A percentile compares a stretch with the other conserved stretches of the same genome.
These are phyloP conservation scores for Syrmaticus mikado DNA, from an alignment of 2,113 vertebrate genomes.

Conservation along the genomic window DNA sequence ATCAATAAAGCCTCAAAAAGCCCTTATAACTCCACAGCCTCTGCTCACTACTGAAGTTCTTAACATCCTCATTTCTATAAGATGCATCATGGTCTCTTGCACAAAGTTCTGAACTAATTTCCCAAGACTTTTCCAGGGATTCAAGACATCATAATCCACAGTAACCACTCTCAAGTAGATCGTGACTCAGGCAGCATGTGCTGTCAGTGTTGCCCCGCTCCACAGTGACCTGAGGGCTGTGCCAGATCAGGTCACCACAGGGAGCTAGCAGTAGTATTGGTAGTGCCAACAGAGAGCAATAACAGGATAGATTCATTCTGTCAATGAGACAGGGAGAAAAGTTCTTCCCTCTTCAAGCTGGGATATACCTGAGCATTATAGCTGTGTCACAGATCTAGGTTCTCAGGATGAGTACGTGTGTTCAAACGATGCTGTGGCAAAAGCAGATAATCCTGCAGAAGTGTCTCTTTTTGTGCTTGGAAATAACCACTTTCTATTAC, in stretches of 20 bases:
- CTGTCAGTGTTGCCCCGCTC: not conserved
- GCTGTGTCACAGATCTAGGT: not conserved
- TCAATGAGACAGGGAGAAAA: not conserved
- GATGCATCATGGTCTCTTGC: not conserved
- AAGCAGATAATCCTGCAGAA: not conserved
- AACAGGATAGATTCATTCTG: no score
- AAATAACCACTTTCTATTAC: conserved; percentile 53
- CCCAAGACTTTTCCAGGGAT: not conserved
- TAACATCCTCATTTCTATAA: not conserved
- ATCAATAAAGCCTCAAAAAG: not conserved
- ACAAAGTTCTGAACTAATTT: not conserved
- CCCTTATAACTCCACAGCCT: no score
- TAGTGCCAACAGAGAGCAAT: no score
- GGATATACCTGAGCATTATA: not conserved
- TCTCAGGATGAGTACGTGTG: not conserved
- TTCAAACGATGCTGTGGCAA: not conserved
- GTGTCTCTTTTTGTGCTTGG: not conserved
- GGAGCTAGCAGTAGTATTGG: no score
- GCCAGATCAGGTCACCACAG: not conserved
- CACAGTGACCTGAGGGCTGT: not conserved
- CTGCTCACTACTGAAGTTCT: not conserved
- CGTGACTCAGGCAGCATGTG: not conserved
- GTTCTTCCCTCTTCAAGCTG: not conserved
- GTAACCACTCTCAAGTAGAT: not conserved
- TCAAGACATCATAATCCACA: not conserved